Base-by-base conservation (phyloP, 1,140 invertebrate species). In the Eufriesea mexicana region DNA sequence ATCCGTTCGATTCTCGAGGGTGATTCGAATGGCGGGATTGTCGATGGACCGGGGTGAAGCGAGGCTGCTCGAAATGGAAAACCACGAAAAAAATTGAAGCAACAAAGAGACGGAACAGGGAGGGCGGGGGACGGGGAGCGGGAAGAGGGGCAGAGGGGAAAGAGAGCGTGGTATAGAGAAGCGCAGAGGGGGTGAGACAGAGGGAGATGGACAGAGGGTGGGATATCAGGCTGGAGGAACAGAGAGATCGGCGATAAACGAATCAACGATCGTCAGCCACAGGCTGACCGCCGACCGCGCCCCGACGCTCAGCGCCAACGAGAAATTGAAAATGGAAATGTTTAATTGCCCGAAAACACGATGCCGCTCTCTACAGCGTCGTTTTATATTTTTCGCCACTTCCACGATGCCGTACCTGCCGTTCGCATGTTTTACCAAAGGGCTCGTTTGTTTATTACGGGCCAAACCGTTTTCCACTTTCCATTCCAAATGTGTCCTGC, bases 271-370 rank as follows among this genome's bases (percentile, higher is more conserved):
- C 89, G 91, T 89, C 91, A 89, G 90, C 92, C 92, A 88, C 91
- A 91, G 91, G 85, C 89, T 87, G 89, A 90, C 90, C 91, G 82
- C 90, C 84, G 86, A 90, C 84, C 86, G 88, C 89, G 83, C 86
- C 88, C 87, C 90, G 87, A 84, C 83, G 86, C 84, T 91, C 84
- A 84, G 88, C 89, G 87, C 85, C 89, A 86, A 86, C 89, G 91
- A 92, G 92, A 91, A 93, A 93, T 93, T 93, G 93, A 92, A 93
- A 93, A 93, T 92, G 92, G 91, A 93, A 93, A 92, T 92, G 92
- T 92, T 93, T 93, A 93, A 93, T 93, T 93, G 91, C 89, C 89
- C 92, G 92, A 92, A 92, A 93, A 92, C 90, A 92, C 88, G 89
- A 90, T 87, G 91, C 84, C 55, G 61, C 84, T 72, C 74, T 88